Percentiles rank a stretch among this genome's conserved stretches.
phyloP scores from a whole-genome alignment of 64 coral and sea anemone genomes.

The Pachyseris speciosa region DNA sequence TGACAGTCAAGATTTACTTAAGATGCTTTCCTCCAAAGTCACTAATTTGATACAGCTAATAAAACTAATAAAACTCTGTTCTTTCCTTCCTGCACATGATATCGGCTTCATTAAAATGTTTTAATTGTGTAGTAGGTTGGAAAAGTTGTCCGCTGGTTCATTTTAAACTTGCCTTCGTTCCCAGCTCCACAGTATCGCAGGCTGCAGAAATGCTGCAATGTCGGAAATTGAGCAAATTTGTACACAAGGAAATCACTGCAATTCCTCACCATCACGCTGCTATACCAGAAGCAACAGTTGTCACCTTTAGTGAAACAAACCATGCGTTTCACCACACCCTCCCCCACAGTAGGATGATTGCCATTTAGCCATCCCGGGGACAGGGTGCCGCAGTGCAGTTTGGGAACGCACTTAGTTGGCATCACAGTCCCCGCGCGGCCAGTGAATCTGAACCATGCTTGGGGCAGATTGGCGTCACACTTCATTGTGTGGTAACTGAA shows the following conservation, averaged over 20 bases:
- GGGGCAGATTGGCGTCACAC: slow-evolving; percentile 12
- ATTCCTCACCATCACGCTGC: slow-evolving; percentile 15
- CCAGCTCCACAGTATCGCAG: slow-evolving; percentile 57
- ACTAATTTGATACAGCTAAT: too few relatives aligned
- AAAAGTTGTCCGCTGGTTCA: background rate
- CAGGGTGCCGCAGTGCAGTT: slow-evolving; percentile 64
- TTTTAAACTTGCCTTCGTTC: background rate
- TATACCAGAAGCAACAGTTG: slow-evolving; percentile 58
- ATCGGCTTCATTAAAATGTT: too few relatives aligned
- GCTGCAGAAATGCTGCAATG: background rate
- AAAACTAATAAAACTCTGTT: too few relatives aligned
- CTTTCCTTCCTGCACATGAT: too few relatives aligned
- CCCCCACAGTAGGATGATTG: slow-evolving; percentile 39
- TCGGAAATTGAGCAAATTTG: slow-evolving; percentile 19
- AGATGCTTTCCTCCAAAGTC: too few relatives aligned
- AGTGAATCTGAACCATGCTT: slow-evolving; percentile 51
- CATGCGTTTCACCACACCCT: slow-evolving; percentile 33
- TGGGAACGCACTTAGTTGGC: slow-evolving; percentile 35
- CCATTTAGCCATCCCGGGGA: slow-evolving; percentile 69
- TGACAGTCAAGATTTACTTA: too few relatives aligned
- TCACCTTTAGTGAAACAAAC: slow-evolving; percentile 51
- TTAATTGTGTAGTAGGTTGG: too few relatives aligned
- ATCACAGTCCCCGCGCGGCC: slow-evolving; percentile 44
- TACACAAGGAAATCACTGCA: slow-evolving; percentile 64
- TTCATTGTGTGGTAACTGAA: slow-evolving; percentile 9